These are phyloP conservation scores for Macrosiphum euphorbiae DNA, from an alignment of 2,888 invertebrate species.

Conservation along the genomic window DNA sequence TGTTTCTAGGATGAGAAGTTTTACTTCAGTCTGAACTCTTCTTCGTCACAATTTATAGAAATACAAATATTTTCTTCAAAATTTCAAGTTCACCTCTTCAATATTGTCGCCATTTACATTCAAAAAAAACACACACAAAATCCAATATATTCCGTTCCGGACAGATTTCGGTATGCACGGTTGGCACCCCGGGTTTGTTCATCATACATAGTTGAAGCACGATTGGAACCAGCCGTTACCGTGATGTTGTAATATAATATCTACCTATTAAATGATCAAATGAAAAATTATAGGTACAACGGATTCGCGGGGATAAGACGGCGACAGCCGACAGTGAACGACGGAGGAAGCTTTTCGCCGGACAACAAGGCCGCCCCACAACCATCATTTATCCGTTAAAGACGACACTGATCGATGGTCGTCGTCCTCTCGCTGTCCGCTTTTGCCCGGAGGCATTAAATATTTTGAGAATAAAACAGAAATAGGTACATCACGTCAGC, in stretches of 20 bases:
- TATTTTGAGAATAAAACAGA: not conserved
- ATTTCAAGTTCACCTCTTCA: not conserved
- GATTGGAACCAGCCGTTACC: not conserved
- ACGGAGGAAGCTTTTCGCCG: not conserved
- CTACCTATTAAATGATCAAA: not conserved
- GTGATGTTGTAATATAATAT: not conserved
- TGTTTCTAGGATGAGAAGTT: not conserved
- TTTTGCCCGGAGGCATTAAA: not conserved
- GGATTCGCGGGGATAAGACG: not conserved
- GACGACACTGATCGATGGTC: constrained; percentile 2
- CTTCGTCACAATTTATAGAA: not conserved
- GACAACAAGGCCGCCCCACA: not conserved
- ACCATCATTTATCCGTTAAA: not conserved
- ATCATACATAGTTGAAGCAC: not conserved
- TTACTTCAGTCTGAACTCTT: not conserved
- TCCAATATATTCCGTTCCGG: not conserved
- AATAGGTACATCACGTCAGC: not conserved
- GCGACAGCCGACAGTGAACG: no score
- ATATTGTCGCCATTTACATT: not conserved
- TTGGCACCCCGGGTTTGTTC: not conserved
- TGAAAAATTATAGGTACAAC: not conserved
- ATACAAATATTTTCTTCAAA: not conserved
- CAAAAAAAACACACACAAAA: not conserved
- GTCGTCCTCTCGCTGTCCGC: not conserved
- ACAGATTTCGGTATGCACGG: not conserved